Evolutionary conservation across 1,140 invertebrate species (phyloP).

Genomic region (Drosophila chauvacae): DNA sequence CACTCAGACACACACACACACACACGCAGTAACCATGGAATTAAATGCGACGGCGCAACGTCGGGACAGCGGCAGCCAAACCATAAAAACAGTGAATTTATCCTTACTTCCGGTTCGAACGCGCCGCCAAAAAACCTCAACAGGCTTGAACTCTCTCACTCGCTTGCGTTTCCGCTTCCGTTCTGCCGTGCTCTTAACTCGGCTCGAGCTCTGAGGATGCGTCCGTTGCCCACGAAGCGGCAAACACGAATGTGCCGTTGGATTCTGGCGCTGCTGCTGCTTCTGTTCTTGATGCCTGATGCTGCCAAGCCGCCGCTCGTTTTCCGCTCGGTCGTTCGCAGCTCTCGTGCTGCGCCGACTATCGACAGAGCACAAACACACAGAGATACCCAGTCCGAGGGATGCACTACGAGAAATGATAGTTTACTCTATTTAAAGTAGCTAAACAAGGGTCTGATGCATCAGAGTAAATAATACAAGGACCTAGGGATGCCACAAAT

Average conservation of each 20-base stretch:
- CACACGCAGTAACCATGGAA: constrained; percentile 3
- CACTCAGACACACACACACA: constrained; percentile 1
- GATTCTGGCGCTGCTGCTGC: constrained; percentile 36
- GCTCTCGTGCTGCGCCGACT: constrained; percentile 39
- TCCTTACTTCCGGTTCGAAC: constrained; percentile 75
- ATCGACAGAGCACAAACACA: constrained; percentile 34
- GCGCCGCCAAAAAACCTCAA: constrained; percentile 51
- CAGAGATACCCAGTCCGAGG: neutral
- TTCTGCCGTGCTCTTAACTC: constrained; percentile 24
- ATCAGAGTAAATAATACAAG: neutral
- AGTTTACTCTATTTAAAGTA: neutral
- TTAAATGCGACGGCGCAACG: constrained; percentile 75
- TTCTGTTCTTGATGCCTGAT: constrained; percentile 37
- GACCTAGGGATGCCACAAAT: neutral
- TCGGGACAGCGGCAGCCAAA: constrained; percentile 54
- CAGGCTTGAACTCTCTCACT: constrained; percentile 20
- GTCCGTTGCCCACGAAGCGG: constrained; percentile 70
- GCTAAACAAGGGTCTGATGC: neutral
- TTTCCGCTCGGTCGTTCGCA: constrained; percentile 50
- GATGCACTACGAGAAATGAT: constrained; percentile 10
- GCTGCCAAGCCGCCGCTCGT: constrained; percentile 23
- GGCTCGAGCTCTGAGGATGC: constrained; percentile 41
- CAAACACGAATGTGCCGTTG: constrained; percentile 69
- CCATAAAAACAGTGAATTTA: constrained; percentile 58
- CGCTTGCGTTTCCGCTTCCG: constrained; percentile 39